These are phyloP conservation scores for Myotis planiceps DNA, from an alignment of 2,797 vertebrate genomes.

Conservation along the genomic window DNA sequence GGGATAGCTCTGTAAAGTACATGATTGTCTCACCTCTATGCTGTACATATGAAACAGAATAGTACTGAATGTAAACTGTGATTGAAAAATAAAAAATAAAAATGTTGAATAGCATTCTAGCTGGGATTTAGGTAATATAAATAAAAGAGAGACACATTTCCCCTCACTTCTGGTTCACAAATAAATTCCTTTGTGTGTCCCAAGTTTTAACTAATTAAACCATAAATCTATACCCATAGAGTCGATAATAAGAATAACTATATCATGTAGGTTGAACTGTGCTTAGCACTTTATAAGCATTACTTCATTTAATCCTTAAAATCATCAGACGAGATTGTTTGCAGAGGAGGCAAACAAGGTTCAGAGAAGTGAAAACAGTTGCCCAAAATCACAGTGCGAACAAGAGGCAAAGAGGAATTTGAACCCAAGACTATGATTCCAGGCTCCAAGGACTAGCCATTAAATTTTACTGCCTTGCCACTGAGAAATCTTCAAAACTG, in stretches of 20 bases:
- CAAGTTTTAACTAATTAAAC: constrained; percentile 43
- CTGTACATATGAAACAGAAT: background rate
- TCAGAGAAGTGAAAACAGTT: background rate
- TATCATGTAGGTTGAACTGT: background rate
- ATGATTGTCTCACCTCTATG: background rate
- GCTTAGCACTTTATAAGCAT: background rate
- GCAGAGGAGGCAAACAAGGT: constrained; percentile 1
- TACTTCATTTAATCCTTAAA: constrained; percentile 42
- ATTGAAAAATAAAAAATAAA: background rate
- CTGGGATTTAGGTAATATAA: background rate
- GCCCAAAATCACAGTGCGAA: background rate
- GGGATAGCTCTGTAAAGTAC: background rate
- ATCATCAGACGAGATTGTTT: background rate
- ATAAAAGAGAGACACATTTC: background rate
- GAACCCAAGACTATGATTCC: constrained; percentile 16
- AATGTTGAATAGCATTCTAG: background rate
- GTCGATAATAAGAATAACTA: background rate
- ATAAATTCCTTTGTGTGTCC: background rate
- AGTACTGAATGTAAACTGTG: background rate
- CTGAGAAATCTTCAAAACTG: background rate
- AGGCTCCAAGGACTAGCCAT: background rate
- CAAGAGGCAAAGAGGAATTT: background rate
- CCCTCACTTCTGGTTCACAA: constrained; percentile 14
- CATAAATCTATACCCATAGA: constrained; percentile 6
- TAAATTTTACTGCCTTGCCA: background rate